Conservation (phyloP, 2,797 vertebrate species). For the Tokudaia tokunoshimensis region DNA sequence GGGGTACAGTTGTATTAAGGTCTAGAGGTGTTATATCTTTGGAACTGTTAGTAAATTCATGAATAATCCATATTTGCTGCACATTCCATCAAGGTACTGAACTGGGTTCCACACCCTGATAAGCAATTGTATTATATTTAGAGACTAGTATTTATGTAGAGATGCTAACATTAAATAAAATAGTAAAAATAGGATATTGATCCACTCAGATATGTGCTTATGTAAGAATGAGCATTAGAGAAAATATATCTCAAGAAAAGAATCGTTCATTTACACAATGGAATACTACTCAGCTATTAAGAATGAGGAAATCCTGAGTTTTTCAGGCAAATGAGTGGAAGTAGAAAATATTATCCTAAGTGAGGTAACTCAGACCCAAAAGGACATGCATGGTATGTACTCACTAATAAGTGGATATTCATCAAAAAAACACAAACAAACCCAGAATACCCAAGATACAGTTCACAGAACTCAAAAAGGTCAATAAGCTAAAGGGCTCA, state of each 20-base stretch:
- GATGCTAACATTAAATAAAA: not conserved
- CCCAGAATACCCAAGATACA: too few relatives aligned
- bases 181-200: not conserved
- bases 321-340: too few relatives aligned
- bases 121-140: not conserved
- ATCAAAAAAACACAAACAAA: too few relatives aligned
- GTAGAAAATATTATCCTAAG: too few relatives aligned
- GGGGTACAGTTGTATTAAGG: not conserved
- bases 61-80: not conserved
- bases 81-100: not conserved
- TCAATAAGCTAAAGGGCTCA: too few relatives aligned
- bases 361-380: too few relatives aligned
- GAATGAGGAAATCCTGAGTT: too few relatives aligned
- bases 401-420: too few relatives aligned
- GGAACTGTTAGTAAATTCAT: not conserved
- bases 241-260: not conserved
- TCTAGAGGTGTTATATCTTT: not conserved
- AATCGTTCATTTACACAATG: too few relatives aligned
- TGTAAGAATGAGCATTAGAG: not conserved
- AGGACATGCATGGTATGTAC: too few relatives aligned
- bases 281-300: too few relatives aligned
- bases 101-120: not conserved
- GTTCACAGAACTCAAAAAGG: too few relatives aligned
- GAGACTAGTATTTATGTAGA: not conserved
- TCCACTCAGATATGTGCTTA: not conserved